Base-by-base conservation (phyloP, 2,797 vertebrate species). In the Ceryle rudis region DNA sequence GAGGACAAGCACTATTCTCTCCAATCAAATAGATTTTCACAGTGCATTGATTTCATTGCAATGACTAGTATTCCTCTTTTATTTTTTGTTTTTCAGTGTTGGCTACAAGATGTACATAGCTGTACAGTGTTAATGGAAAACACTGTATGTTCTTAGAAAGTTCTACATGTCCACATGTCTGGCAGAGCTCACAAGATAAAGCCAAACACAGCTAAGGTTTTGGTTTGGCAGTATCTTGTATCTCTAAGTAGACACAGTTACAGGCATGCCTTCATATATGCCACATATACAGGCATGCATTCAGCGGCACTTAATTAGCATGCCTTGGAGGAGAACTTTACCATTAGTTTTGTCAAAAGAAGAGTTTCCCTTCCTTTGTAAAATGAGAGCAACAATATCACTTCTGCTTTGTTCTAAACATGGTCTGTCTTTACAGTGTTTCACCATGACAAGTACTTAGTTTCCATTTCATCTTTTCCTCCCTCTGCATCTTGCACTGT, bases 401-500 rank as follows among this genome's bases (percentile, higher is more conserved):
- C 26, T 95, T 95, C 67, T 88, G 18, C 14, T 90, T 90, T 64
- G 39, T 41, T 57, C 49, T 73, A 58, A 84, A 67, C 11, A 20
- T 49, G 20, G 29, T 58, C 47, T 82, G 17, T n/a, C 44, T 88
- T 89, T 46, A 47, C 46, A 28, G 3, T 60, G 69, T 72, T 93
- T 85, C 44, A 37, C 31, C 22, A 42, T 14, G 33, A 51, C 15
- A 72, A 77, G 14, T 17, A 5, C 17, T 87, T 5, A 35, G 15
- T 52, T 86, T 89, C 65, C 90, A 13, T 20, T 33, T 81, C 46
- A 57, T 93, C 42, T 81, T 96, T 49, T 97, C 85, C 51, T 96
- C 64, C 33, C 52, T 95, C 95, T 60, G 28, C 62, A 95, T 77
- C 21, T 82, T 64, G 83, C 88, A 69, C 20, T 97, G 96, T 74